Evolutionary conservation across 2,113 vertebrate genomes (phyloP), one percentile per base, ranked within the genome.

Genomic region (Melanocharis versteri): DNA sequence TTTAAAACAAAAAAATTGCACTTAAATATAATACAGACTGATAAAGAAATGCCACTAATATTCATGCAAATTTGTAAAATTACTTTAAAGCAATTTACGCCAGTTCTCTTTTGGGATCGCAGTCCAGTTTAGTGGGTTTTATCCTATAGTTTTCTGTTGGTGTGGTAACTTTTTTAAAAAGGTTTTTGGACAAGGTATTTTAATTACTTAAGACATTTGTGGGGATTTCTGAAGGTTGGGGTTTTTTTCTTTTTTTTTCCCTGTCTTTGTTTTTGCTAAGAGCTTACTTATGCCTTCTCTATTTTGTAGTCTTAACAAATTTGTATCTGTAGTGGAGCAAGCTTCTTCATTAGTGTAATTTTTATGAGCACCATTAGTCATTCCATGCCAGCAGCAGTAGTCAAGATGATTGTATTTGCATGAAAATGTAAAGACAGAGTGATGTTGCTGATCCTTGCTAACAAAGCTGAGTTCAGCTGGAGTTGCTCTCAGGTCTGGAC

Each of bases 181-280:
- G 2, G 14, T 31, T 58, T 77, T 58, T 60, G 9, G 3, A 30
- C 62, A 11, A 72, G 18, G 1, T 64, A n/a, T 89, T 86, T 86
- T 80, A 80, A 61, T 80, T 70, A 45, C 9, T 73, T 70, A 33
- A 40, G 73, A 68, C 16, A 30, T 57, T 6, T 39, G 17, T 66
- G 45, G 28, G 15, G 56, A 9, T 57, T 92, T 80, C 13, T 42
- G 18, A 31, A 44, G 7, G 9, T 45, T 58, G 2, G 12, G 6
- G 2, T 23, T 42, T 17, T 27, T 79, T 40, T 2, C 1, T 31
- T 61, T 20, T 3, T 4, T 17, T 3, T 0, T 0, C 7, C 24
- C 28, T n/a, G n/a, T 5, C 14, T 21, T 28, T 26, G 39, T 13
- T 51, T 79, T 66, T 17, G 9, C 17, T 26, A 11, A 51, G 23